Conservation (phyloP, 2,888 invertebrate species). For the Lobophora halterata region DNA sequence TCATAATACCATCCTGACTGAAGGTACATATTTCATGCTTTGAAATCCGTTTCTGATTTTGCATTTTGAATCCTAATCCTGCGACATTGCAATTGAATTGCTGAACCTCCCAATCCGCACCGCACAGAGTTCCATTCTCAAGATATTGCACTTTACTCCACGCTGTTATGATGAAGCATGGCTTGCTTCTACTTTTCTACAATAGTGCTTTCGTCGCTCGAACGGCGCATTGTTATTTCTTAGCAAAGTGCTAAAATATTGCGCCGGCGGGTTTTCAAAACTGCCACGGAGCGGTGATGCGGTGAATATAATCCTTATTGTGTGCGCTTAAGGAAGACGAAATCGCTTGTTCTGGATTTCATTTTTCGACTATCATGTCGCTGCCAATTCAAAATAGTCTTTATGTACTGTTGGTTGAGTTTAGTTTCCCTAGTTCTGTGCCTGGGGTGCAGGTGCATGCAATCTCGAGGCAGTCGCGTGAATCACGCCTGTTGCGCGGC, state of each 20-base stretch:
- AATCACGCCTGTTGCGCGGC: conserved; percentile 68
- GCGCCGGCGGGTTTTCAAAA: conserved; percentile 54
- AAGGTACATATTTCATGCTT: background rate
- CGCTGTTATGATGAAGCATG: conserved; percentile 62
- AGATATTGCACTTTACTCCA: conserved; percentile 33
- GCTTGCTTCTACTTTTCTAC: conserved; percentile 57
- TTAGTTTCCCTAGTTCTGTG: conserved; percentile 29
- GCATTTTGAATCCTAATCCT: conserved; percentile 4
- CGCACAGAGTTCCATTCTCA: conserved; percentile 30
- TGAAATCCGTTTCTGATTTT: no score
- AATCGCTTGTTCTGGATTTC: conserved; percentile 51
- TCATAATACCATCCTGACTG: background rate
- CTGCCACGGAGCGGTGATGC: conserved; percentile 29
- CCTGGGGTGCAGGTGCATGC: conserved; percentile 60
- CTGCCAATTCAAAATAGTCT: conserved; percentile 33
- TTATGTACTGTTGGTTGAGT: conserved; percentile 33
- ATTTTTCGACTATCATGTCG: conserved; percentile 41
- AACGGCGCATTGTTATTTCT: conserved; percentile 73
- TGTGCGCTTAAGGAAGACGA: conserved; percentile 40
- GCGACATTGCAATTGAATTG: conserved; percentile 9
- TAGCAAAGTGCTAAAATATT: conserved; percentile 71
- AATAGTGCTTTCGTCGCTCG: conserved; percentile 60
- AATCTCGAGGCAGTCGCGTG: conserved; percentile 56
- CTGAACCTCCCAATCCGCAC: conserved; percentile 25
- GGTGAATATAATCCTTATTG: conserved; percentile 35